Percentiles rank a stretch among this genome's conserved stretches.
Conservation (phyloP, 2,113 vertebrate genomes). For the Vombatus ursinus region DNA sequence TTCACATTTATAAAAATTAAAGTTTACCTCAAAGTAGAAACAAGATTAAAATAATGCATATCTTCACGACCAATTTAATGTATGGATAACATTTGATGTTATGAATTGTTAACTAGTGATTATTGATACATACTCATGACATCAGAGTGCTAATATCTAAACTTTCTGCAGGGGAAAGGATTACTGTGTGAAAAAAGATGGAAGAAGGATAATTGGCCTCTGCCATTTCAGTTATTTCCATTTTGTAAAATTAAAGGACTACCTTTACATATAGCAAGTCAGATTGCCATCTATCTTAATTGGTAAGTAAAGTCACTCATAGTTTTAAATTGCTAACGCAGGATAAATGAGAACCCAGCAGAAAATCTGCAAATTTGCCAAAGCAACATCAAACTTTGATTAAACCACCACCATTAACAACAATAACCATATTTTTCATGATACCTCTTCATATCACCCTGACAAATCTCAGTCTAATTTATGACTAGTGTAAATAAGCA, state of each 20-base stretch:
- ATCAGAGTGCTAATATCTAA: constrained; percentile 44
- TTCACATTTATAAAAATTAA: constrained; percentile 59
- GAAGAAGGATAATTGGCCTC: constrained; percentile 52
- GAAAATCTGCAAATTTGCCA: constrained; percentile 55
- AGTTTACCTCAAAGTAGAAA: constrained; percentile 17
- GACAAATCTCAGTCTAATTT: background rate
- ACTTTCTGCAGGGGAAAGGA: constrained; percentile 38
- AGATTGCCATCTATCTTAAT: constrained; percentile 63
- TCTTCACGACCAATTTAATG: background rate
- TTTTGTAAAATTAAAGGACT: constrained; percentile 63
- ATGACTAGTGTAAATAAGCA: background rate
- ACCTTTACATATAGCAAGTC: background rate
- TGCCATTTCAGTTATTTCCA: constrained; percentile 62
- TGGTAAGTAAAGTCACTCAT: constrained; percentile 70
- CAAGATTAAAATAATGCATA: constrained; percentile 46
- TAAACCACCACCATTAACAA: background rate
- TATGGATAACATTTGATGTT: constrained; percentile 14
- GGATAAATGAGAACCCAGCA: constrained; percentile 58
- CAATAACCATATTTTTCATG: background rate
- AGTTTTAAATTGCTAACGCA: constrained; percentile 58
- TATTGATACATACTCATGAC: constrained; percentile 2
- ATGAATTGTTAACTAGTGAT: background rate
- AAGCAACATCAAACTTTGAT: constrained; percentile 37
- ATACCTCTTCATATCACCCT: background rate
- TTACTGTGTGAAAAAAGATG: constrained; percentile 7